A percentile compares a stretch with the other conserved stretches of the same genome.
Evolutionary conservation across 2,888 invertebrate species (phyloP).

Genomic region (Tiliacea aurago): DNA sequence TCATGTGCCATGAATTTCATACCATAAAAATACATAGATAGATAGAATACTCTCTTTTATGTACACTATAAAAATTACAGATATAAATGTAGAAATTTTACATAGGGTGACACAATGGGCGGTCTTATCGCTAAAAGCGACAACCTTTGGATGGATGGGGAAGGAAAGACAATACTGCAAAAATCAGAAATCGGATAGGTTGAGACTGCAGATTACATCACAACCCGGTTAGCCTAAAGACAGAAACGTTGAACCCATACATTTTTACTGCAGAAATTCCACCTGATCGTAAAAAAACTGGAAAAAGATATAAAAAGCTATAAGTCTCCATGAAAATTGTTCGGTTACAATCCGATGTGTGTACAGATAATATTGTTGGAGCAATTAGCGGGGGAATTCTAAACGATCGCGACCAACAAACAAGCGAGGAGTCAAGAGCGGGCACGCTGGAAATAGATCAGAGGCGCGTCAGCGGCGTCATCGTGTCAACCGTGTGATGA

Average conservation of each 20-base stretch:
- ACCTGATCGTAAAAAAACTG: constrained; percentile 23
- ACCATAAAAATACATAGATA: neutral
- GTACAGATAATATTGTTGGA: constrained; percentile 70
- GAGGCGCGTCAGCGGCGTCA: constrained; percentile 70
- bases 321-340: constrained; percentile 49
- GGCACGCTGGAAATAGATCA: constrained; percentile 78
- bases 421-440: constrained; percentile 75
- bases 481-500: constrained; percentile 68
- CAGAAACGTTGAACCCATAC: neutral
- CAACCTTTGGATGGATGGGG: too few relatives aligned
- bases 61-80: too few relatives aligned
- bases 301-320: constrained; percentile 30
- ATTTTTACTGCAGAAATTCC: constrained; percentile 2
- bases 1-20: too few relatives aligned
- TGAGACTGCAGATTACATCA: neutral
- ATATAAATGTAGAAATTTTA: too few relatives aligned
- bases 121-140: too few relatives aligned
- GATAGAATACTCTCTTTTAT: too few relatives aligned
- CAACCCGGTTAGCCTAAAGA: neutral
- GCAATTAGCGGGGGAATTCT: constrained; percentile 76
- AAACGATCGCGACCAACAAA: constrained; percentile 75
- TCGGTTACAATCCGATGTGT: constrained; percentile 61
- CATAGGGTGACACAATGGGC: too few relatives aligned
- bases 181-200: neutral
- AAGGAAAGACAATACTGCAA: too few relatives aligned